Conservation (phyloP, 2,888 invertebrate species). For the Erynnis tages region DNA sequence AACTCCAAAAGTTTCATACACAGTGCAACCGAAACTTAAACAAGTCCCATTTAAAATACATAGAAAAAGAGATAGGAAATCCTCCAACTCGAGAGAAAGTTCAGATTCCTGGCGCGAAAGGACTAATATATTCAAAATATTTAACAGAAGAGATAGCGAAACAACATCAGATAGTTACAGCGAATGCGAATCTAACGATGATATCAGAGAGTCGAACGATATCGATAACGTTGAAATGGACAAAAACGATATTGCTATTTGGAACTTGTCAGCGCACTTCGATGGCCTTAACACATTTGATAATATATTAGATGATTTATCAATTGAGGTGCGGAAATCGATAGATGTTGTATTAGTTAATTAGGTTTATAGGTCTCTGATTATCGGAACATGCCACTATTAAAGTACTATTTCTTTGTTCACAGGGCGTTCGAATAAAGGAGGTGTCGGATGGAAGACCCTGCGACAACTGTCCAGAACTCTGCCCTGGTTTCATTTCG, state of each 20-base stretch:
- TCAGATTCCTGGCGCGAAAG: slow-evolving; percentile 67
- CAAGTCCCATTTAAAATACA: slow-evolving; percentile 76
- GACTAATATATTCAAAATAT: slow-evolving; percentile 63
- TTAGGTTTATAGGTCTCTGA: neutral
- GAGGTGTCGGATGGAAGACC: slow-evolving; percentile 93
- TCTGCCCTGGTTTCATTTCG: slow-evolving; percentile 90
- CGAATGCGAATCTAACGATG: slow-evolving; percentile 63
- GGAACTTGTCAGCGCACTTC: slow-evolving; percentile 42
- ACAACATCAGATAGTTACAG: slow-evolving; percentile 74
- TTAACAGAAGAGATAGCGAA: slow-evolving; percentile 64
- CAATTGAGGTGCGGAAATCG: slow-evolving; percentile 35
- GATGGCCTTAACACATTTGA: slow-evolving; percentile 39
- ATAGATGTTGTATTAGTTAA: neutral
- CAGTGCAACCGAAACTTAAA: slow-evolving; percentile 55
- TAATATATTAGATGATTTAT: slow-evolving; percentile 29
- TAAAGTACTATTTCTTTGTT: slow-evolving; percentile 41
- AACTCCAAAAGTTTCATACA: slow-evolving; percentile 44
- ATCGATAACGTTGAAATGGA: slow-evolving; percentile 20
- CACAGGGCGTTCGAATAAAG: slow-evolving; percentile 92
- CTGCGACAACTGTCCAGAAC: slow-evolving; percentile 90
- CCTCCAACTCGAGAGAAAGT: slow-evolving; percentile 47
- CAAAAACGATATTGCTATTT: slow-evolving; percentile 34
- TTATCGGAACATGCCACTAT: neutral
- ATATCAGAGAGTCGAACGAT: slow-evolving; percentile 22
- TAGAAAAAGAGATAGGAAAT: slow-evolving; percentile 50